Evolutionary conservation across 2,113 vertebrate genomes (phyloP).

Genomic region (Rhinichthys klamathensis): DNA sequence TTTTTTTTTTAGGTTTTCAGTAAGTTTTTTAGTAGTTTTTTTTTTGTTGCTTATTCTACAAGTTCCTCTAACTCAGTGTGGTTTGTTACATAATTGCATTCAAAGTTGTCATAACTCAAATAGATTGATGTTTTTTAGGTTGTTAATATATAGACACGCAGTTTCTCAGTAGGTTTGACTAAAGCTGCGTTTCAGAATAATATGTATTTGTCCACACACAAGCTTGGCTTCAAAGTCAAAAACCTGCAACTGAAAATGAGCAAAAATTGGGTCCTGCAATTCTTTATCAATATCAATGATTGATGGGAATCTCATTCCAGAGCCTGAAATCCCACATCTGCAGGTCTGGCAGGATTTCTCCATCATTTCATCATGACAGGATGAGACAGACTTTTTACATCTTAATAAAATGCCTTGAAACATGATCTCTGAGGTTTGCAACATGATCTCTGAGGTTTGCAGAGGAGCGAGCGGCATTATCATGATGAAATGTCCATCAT

Average conservation of each 20-base stretch:
- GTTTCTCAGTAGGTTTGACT: background rate
- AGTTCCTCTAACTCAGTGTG: no score
- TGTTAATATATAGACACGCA: background rate
- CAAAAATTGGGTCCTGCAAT: background rate
- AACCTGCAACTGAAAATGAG: background rate
- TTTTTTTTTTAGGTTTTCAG: no score
- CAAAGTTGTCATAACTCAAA: no score
- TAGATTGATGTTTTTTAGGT: no score
- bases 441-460: background rate
- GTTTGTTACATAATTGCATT: no score
- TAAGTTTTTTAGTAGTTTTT: no score
- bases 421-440: background rate
- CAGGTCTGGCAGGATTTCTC: background rate
- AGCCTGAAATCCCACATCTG: background rate
- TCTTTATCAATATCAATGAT: no score
- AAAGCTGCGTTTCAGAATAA: background rate
- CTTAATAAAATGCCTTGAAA: background rate
- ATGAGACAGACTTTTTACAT: background rate
- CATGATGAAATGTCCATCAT: background rate
- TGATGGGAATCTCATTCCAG: background rate
- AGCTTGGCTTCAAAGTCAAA: background rate
- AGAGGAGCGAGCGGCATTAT: background rate
- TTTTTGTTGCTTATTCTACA: no score
- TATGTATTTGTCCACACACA: background rate
- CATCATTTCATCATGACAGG: background rate